Evolutionary conservation across 2,888 invertebrate species (phyloP), one percentile per base, ranked within the genome.

Genomic region (Spicauda simplicius): DNA sequence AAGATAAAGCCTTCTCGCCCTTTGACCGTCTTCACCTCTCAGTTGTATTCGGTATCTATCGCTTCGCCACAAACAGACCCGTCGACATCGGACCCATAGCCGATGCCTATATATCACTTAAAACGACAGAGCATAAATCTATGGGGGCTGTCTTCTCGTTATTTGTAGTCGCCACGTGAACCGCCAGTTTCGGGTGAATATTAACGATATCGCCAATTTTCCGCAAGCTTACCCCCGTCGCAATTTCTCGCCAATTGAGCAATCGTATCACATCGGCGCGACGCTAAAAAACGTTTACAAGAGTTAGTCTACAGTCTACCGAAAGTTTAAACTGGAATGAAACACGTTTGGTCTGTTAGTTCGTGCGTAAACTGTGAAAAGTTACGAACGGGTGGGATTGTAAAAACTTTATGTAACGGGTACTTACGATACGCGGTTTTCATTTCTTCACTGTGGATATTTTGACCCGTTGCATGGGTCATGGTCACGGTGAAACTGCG

Each of bases 131-230:
- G 81, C 87, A 91, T 92, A 93, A 92, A 92, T 93, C 90, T 86
- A 88, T 86, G 81, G 88, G 60, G 84, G 82, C 80, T 86, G 89
- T 88, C 89, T 84, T 82, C 86, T 87, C 84, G 91, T 92, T 91
- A 91, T 91, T 92, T 90, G 91, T 88, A 90, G 92, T 90, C 90
- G 87, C 91, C 89, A 90, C 90, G 91, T 91, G 90, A 90, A 88
- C 86, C 87, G 83, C 81, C 79, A 83, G 89, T 91, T 91, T 91
- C 88, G 88, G 93, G 90, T 92, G 92, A 93, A 92, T 93, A 93
- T 93, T 93, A 93, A 92, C 91, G 90, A 91, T 92, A 92, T 91
- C 91, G 90, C 88, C 93, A 91, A 93, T 93, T 93, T 92, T 93
- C 90, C 90, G 86, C 86, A 82, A 91, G 91, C 87, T 92, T 91